These are phyloP conservation scores for Catocala fraxini DNA, from an alignment of 2,888 invertebrate genomes.

Conservation along the genomic window DNA sequence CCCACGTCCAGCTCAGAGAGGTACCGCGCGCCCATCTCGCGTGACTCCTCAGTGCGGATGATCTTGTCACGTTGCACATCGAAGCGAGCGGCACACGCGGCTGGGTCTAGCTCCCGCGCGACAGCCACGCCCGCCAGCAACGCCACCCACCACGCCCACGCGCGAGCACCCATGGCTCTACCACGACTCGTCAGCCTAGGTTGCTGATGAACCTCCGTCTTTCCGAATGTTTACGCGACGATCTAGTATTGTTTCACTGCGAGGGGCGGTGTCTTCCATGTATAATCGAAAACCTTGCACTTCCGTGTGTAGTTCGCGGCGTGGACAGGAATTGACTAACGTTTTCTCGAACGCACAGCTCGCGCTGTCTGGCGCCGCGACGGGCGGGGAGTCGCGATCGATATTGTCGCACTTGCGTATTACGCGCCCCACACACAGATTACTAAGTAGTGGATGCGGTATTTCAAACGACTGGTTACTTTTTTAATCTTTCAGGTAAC, in stretches of 20 bases:
- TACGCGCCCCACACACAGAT: neutral
- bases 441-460: constrained; percentile 13
- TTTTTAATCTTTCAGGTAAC: too few relatives aligned
- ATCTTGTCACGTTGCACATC: constrained; percentile 96
- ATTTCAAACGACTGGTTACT: neutral
- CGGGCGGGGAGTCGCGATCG: constrained; percentile 48
- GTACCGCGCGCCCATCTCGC: constrained; percentile 95
- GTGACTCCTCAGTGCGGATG: constrained; percentile 96
- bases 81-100: constrained; percentile 92
- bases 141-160: constrained; percentile 55
- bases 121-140: constrained; percentile 60
- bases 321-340: constrained; percentile 22
- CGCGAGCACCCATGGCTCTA: constrained; percentile 36
- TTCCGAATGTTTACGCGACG: neutral
- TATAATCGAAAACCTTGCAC: constrained; percentile 6
- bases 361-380: constrained; percentile 11
- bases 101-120: constrained; percentile 88
- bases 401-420: constrained; percentile 64
- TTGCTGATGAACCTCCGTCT: neutral
- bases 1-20: constrained; percentile 94
- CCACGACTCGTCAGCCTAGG: neutral
- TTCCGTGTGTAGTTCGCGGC: constrained; percentile 10
- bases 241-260: constrained; percentile 7
- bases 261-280: constrained; percentile 14
- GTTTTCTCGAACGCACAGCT: constrained; percentile 3